phyloP scores from a whole-genome alignment of 2,888 invertebrate genomes.

The Ceramica pisi region DNA sequence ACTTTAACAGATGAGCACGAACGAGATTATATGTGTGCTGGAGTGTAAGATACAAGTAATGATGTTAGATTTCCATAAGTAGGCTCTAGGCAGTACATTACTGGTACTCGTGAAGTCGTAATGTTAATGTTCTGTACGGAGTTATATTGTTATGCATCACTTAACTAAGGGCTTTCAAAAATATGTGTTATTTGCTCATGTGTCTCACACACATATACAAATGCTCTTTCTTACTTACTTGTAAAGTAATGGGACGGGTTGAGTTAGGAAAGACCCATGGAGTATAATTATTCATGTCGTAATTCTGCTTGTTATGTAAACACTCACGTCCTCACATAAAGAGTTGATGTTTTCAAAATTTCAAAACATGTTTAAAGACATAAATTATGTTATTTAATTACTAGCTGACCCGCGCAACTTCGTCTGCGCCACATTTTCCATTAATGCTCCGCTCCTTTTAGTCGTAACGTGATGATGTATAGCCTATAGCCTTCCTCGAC shows the following conservation, averaged over 20 bases:
- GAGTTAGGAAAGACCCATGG: conserved; percentile 24
- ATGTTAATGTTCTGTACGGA: conserved; percentile 25
- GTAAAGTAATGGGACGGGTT: conserved; percentile 2
- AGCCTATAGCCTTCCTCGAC: no score
- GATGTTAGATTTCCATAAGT: conserved; percentile 39
- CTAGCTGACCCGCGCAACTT: no score
- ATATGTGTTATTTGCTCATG: conserved; percentile 5
- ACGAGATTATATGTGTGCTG: conserved; percentile 20
- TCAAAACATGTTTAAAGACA: neutral
- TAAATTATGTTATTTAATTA: conserved; percentile 29
- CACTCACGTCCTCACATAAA: neutral
- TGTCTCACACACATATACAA: conserved; percentile 4
- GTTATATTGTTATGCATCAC: conserved; percentile 24
- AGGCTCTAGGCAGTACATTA: conserved; percentile 24
- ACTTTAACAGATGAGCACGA: conserved; percentile 39
- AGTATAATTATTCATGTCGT: conserved; percentile 33
- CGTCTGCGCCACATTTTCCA: no score
- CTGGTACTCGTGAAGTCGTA: conserved; percentile 33
- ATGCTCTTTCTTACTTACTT: conserved; percentile 12
- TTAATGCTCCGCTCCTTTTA: no score
- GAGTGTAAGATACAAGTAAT: conserved; percentile 25
- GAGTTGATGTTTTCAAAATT: conserved; percentile 3
- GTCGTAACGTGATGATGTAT: no score
- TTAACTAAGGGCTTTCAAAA: conserved; percentile 18
- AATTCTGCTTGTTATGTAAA: conserved; percentile 10